Conservation (phyloP, 2,888 invertebrate species). For the Pyrrhosoma nymphula region DNA sequence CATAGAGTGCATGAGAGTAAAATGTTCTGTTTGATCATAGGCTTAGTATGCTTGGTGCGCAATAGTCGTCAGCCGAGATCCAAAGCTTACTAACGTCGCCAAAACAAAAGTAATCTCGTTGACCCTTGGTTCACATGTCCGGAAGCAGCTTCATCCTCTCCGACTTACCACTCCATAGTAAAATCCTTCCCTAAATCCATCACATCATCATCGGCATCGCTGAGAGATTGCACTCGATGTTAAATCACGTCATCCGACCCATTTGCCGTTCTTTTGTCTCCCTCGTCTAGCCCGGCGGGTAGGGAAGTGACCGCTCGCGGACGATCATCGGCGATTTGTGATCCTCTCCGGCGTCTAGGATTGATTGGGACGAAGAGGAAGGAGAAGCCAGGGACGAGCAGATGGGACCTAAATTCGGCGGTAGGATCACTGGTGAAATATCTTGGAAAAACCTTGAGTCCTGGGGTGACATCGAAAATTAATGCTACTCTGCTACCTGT, state of each 20-base stretch:
- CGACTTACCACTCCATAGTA: neutral
- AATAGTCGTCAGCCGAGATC: no score
- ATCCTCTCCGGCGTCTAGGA: conserved; percentile 21
- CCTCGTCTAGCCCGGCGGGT: neutral
- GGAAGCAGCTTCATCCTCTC: neutral
- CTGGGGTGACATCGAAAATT: no score
- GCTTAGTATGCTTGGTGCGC: no score
- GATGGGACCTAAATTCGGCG: neutral
- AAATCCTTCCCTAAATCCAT: neutral
- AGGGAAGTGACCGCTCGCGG: neutral
- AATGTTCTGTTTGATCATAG: no score
- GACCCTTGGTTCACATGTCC: neutral
- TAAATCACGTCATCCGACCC: conserved; percentile 53
- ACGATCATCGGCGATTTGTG: conserved; percentile 37
- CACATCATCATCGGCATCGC: neutral
- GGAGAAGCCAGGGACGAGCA: neutral
- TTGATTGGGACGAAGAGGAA: conserved; percentile 47
- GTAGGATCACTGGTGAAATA: neutral
- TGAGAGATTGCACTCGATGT: conserved; percentile 43
- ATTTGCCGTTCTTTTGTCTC: neutral
- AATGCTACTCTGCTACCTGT: no score
- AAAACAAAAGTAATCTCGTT: no score
- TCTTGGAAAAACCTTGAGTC: no score
- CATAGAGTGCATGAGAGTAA: no score
- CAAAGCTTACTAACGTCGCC: no score